Base-by-base conservation (phyloP, 1,140 invertebrate species). In the Phymastichus coffea region DNA sequence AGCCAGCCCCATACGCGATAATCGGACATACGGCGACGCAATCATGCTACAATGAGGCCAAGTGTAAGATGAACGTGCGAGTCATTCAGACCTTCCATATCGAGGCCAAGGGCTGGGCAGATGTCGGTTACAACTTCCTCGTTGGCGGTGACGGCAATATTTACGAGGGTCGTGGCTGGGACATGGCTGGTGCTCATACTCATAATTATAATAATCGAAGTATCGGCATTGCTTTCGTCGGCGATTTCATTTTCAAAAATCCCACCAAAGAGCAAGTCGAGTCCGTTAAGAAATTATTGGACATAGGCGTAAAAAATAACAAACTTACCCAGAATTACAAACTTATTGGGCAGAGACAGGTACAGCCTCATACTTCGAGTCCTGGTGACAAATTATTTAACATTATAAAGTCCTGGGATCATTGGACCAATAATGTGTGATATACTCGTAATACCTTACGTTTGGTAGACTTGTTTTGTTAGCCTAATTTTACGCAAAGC, bases 121-220 rank as follows among this genome's bases (percentile, higher is more conserved):
- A 61, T 46, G 54, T 61, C 6, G 44, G 2, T 1, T 61, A 55
- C 38, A 61, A 55, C 6, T 61, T 61, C 14, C 28, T 61, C 0
- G 80, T 91, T 4, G 90, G 90, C 2, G 87, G 87, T 25, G 88
- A 92, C 61, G 88, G 88, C 3, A 80, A 81, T 20, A 85, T 85
- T 9, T 92, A 90, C 69, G 83, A 85, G 58, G 91, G 88, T 2
- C 80, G 89, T 25, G 89, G 88, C 1, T 93, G 89, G 85, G 81
- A 84, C 23, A 74, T 68, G 1, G 72, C 85, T 0, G 90, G 90
- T 2, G 87, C 88, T 1, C 89, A 92, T 67, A 85, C 89, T 0
- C 82, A 82, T 2, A 75, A 72, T n/a, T 90, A 86, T 66, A 92
- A 92, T 73, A 77, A 74, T 53, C 78, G 80, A 43, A 88, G 88